Percentiles rank a stretch among this genome's conserved stretches.
Evolutionary conservation across 2,888 invertebrate genomes (phyloP).

Genomic region (Ophion ventricosus): DNA sequence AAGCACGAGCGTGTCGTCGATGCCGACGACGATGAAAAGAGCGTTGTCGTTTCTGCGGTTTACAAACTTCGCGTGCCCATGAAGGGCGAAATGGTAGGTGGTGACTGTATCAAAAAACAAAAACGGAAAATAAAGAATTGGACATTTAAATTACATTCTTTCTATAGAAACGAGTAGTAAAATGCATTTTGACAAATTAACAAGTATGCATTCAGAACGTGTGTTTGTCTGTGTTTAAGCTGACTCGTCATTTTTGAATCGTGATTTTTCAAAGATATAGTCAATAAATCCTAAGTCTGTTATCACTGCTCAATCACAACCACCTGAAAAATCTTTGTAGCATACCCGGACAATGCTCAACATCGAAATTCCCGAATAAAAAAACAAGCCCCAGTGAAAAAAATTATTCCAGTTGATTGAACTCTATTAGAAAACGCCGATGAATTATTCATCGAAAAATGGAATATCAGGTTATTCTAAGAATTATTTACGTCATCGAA

Average conservation of each 20-base stretch:
- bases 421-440: too few relatives aligned
- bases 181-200: background rate
- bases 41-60: background rate
- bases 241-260: background rate
- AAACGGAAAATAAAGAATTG: background rate
- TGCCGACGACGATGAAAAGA: background rate
- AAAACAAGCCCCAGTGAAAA: too few relatives aligned
- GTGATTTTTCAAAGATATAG: too few relatives aligned
- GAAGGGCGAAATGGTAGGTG: background rate
- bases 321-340: too few relatives aligned
- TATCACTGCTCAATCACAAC: too few relatives aligned
- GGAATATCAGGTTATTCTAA: too few relatives aligned
- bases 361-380: too few relatives aligned
- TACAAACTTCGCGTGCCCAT: background rate
- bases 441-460: too few relatives aligned
- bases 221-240: background rate
- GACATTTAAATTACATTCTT: background rate
- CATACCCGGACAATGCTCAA: too few relatives aligned
- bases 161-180: background rate
- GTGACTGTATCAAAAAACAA: background rate
- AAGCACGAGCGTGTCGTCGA: background rate
- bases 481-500: too few relatives aligned
- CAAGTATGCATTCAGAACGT: background rate
- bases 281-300: too few relatives aligned
- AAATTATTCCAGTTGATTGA: too few relatives aligned